A percentile compares a stretch with the other conserved stretches of the same genome.
These are phyloP conservation scores for Alethe castanea DNA, from an alignment of 2,113 vertebrate species.

Conservation along the genomic window DNA sequence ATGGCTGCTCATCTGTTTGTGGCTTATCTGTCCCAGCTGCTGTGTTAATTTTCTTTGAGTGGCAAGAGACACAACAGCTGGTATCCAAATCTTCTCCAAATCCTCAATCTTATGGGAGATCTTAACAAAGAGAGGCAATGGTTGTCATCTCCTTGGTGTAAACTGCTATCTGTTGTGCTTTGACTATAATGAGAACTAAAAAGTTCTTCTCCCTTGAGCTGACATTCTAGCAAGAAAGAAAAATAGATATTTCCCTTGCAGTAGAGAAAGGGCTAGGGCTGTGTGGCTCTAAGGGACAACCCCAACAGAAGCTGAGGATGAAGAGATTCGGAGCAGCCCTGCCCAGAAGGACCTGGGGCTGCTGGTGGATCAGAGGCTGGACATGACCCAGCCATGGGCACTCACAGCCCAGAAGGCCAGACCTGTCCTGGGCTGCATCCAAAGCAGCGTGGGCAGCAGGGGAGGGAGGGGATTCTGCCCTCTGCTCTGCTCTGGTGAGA, in stretches of 20 bases:
- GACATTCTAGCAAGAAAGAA: not conserved
- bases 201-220: not conserved
- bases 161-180: not conserved
- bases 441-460: not conserved
- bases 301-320: not conserved
- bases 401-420: not conserved
- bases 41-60: not conserved
- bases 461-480: not conserved
- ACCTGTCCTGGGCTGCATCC: rapidly evolving
- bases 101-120: not conserved
- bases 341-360: rapidly evolving
- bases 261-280: not conserved
- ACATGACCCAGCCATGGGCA: rapidly evolving
- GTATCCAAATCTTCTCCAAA: not conserved
- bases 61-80: not conserved
- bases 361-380: not conserved
- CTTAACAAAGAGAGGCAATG: not conserved
- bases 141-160: not conserved
- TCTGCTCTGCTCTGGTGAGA: not conserved
- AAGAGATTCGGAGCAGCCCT: not conserved
- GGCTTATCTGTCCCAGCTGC: not conserved
- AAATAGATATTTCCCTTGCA: not conserved
- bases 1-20: not conserved
- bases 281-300: not conserved
- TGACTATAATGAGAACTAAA: not conserved